Conservation (phyloP, 2,797 vertebrate genomes). For the Malurus leucopterus region DNA sequence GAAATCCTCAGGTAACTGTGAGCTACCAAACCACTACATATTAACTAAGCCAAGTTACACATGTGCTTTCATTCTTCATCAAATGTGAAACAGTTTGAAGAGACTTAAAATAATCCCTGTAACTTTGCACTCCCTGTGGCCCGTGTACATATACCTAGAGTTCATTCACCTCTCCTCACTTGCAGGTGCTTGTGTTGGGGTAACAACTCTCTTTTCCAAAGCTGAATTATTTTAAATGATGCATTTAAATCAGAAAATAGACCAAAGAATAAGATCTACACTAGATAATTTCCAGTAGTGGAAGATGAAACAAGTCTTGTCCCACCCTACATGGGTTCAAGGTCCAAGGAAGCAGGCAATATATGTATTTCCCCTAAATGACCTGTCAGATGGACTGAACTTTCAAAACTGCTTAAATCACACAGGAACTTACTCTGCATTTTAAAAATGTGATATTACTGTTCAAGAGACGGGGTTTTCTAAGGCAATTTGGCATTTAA, state of each 20-base stretch:
- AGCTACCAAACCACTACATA: neutral
- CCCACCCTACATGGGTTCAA: neutral
- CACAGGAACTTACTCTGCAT: neutral
- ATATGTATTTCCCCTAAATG: neutral
- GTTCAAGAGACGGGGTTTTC: neutral
- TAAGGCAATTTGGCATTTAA: neutral
- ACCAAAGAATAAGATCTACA: neutral
- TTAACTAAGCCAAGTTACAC: neutral
- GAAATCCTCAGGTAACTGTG: neutral
- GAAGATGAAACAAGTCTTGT: neutral
- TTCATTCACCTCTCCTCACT: neutral
- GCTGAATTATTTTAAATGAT: neutral
- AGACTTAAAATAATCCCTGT: neutral
- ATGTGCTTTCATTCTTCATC: neutral
- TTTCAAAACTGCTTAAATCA: neutral
- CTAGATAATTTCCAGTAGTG: neutral
- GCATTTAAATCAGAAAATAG: neutral
- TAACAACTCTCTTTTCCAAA: neutral
- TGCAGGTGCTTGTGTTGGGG: neutral
- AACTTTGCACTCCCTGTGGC: neutral
- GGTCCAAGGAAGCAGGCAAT: neutral
- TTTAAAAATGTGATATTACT: neutral
- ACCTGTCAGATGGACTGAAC: neutral
- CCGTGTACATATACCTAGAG: neutral
- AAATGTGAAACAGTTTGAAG: neutral